Evolutionary conservation across 2,797 vertebrate genomes (phyloP).

Genomic region (Emys orbicularis): DNA sequence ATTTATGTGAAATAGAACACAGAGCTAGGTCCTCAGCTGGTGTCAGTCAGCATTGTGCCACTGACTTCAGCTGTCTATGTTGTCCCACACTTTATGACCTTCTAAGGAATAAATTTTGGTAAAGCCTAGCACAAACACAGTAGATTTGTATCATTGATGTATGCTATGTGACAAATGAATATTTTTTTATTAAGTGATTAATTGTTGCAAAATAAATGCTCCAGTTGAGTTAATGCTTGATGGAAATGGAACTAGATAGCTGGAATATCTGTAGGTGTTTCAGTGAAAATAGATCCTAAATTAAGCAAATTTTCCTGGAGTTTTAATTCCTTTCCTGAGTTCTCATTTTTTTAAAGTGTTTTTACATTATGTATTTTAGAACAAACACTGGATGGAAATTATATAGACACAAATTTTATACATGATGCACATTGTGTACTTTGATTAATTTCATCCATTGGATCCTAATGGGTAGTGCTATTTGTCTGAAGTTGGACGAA

Average conservation of each 20-base stretch:
- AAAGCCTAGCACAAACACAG: neutral
- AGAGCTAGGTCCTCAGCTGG: neutral
- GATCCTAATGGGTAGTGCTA: neutral
- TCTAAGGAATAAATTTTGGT: neutral
- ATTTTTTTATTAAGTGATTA: neutral
- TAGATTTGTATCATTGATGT: neutral
- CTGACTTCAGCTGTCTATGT: neutral
- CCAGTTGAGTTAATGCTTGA: neutral
- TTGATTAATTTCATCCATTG: neutral
- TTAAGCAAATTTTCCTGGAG: accelerated
- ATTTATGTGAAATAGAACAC: neutral
- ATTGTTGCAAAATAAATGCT: conserved; percentile 5
- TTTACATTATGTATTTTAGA: neutral
- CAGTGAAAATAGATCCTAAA: neutral
- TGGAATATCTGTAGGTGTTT: neutral
- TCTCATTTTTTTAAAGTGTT: neutral
- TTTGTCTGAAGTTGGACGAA: neutral
- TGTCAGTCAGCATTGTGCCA: neutral
- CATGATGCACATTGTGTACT: neutral
- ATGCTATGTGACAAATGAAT: neutral
- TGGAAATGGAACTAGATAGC: neutral
- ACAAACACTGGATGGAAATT: neutral
- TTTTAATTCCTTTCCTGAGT: neutral
- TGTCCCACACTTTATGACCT: neutral
- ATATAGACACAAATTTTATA: neutral